Base-by-base conservation (phyloP, 2,797 vertebrate species). In the Carcharodon carcharias region DNA sequence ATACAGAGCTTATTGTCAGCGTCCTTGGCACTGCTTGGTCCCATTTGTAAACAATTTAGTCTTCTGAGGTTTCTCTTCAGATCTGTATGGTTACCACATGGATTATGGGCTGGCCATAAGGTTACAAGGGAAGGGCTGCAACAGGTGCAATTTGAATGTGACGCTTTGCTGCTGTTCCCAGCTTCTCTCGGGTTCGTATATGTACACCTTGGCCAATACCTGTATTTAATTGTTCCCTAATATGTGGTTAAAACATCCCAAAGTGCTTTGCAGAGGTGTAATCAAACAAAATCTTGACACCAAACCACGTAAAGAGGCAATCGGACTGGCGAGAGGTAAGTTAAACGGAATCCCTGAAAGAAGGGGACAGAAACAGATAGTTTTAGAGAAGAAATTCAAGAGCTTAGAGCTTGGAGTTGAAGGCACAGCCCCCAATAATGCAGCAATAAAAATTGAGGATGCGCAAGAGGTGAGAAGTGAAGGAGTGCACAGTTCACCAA, bases 11-110 rank as follows among this genome's bases (percentile, higher is more conserved):
- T 56, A 77, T 77, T 95, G 67, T 95, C 94, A 77, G 45, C 16
- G 69, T 12, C 50, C 50, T 95, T 73, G 94, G 69, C 94, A 77
- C 69, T 54, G 69, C 50, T 35, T 77, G 54, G 94, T 31, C 50
- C 58, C 28, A 67, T 77, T 31, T 77, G 50, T 95, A 95, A 95
- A 95, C 65, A 95, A 26, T 95, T 95, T 95, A 95, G 94, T 95
- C 94, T 95, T 77, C 65, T 77, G 65, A 71, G 50, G 94, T 73
- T 77, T 95, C 31, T 35, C 12, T 73, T n/a, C 94, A 77, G 69
- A 50, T 77, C 45, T 77, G 94, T 77, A 95, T 73, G 94, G 40
- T 77, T 73, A 56, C 94, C 69, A 95, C 50, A 95, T 56, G 69
- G 50, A 56, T 63, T 45, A 40, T 65, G 91, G 61, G 61, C n/a